phyloP scores from a whole-genome alignment of 2,797 vertebrate species.

The Myotis pilosus region DNA sequence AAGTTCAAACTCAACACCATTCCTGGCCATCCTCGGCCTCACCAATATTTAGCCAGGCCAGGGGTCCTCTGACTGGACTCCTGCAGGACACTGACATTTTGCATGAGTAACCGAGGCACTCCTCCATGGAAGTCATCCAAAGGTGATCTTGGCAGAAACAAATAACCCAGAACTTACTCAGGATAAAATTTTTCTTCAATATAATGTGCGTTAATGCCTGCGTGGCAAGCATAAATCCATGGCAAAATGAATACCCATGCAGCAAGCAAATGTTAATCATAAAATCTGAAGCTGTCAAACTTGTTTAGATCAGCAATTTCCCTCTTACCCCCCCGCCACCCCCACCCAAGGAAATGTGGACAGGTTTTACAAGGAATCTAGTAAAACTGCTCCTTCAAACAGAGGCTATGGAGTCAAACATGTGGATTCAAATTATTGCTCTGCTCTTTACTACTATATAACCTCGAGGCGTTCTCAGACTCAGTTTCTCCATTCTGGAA shows the following conservation, averaged over 20 bases:
- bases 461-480: neutral
- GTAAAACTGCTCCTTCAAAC: neutral
- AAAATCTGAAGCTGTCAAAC: neutral
- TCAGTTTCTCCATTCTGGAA: neutral
- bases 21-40: neutral
- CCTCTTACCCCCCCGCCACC: too few relatives aligned
- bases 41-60: neutral
- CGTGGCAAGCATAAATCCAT: neutral
- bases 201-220: neutral
- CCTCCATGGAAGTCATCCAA: neutral
- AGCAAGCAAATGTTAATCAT: neutral
- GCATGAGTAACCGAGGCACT: neutral
- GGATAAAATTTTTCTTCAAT: neutral
- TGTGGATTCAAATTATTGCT: accelerated
- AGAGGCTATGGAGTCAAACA: neutral
- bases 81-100: neutral
- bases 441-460: neutral
- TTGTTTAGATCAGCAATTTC: neutral
- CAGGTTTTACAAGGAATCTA: neutral
- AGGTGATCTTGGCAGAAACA: neutral
- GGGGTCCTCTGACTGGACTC: neutral
- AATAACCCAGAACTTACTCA: neutral
- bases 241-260: neutral
- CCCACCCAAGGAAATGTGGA: neutral
- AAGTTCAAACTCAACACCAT: neutral